Percentiles rank a stretch among this genome's conserved stretches.
These are phyloP conservation scores for Mesocricetus auratus DNA, from an alignment of 2,113 vertebrate species.

Conservation along the genomic window DNA sequence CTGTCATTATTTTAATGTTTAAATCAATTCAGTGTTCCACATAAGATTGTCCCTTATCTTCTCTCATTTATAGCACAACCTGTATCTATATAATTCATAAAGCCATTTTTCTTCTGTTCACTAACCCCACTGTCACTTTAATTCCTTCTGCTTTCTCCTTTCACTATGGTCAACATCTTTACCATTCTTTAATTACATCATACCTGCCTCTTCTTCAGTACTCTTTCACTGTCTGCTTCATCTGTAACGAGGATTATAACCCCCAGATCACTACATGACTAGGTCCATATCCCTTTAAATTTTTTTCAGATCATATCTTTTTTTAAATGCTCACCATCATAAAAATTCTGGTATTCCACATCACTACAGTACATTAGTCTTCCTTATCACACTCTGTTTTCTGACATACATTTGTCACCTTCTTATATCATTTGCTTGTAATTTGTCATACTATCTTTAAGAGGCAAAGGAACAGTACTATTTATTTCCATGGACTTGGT, in stretches of 20 bases:
- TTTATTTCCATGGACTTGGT: background rate
- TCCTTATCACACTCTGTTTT: background rate
- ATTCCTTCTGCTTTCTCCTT: background rate
- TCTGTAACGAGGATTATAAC: background rate
- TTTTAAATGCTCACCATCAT: background rate
- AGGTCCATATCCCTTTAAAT: background rate
- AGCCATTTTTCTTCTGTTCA: rapidly evolving
- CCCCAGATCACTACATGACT: background rate
- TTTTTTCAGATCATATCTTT: background rate
- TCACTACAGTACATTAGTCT: background rate
- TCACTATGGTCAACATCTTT: background rate
- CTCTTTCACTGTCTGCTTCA: background rate
- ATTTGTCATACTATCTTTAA: background rate
- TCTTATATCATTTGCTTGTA: background rate
- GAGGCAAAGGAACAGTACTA: background rate
- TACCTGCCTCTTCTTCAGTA: background rate
- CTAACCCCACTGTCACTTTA: background rate
- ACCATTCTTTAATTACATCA: background rate
- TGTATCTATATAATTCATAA: background rate
- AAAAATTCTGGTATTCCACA: background rate
- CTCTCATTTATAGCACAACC: background rate
- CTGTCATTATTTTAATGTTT: background rate
- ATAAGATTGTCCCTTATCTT: background rate
- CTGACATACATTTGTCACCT: background rate
- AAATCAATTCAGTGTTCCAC: background rate